These are phyloP conservation scores for Halictus rubicundus DNA, from an alignment of 1,140 invertebrate species.

Conservation along the genomic window DNA sequence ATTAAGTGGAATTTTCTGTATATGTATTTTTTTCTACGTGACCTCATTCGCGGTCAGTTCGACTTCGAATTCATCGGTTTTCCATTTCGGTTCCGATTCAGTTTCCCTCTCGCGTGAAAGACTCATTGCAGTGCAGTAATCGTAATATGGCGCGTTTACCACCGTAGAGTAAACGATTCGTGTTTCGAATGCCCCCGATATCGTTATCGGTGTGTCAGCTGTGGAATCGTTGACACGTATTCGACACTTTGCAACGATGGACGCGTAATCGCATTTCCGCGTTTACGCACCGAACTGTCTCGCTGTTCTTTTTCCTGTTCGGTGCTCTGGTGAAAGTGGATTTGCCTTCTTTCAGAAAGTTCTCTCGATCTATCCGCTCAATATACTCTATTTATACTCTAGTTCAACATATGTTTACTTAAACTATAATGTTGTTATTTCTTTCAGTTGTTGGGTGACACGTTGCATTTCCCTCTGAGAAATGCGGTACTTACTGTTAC, in stretches of 20 bases:
- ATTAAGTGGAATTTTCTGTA: constrained; percentile 30
- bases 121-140: too few species aligned
- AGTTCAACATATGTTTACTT: too few species aligned
- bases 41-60: constrained; percentile 4
- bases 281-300: background rate
- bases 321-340: too few species aligned
- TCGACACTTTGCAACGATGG: background rate
- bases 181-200: background rate
- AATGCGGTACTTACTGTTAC: constrained; percentile 52
- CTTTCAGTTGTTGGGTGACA: background rate
- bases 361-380: too few species aligned
- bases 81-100: background rate
- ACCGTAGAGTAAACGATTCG: too few species aligned
- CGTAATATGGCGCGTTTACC: too few species aligned
- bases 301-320: background rate
- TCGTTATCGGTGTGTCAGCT: background rate
- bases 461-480: background rate
- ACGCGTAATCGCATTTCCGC: background rate
- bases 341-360: background rate
- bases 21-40: constrained; percentile 20
- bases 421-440: background rate
- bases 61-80: background rate
- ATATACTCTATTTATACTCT: too few species aligned
- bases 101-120: too few species aligned
- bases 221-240: background rate